phyloP scores from a whole-genome alignment of 2,888 invertebrate species.

The Prostheceraeus crozeri region DNA sequence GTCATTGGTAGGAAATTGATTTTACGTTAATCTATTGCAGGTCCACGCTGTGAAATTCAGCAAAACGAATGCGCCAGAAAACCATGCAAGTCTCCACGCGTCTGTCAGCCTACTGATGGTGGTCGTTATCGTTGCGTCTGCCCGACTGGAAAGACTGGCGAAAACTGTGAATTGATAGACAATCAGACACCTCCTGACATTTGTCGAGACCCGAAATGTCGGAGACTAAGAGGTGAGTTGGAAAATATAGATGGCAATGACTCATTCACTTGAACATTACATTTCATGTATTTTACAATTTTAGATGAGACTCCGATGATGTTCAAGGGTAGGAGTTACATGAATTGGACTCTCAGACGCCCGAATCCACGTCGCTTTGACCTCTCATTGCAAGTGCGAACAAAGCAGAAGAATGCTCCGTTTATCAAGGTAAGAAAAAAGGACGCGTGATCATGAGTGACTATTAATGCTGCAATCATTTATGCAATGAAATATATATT shows the following conservation, averaged over 20 bases:
- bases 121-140: constrained; percentile 26
- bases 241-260: background rate
- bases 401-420: background rate
- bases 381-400: background rate
- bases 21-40: background rate
- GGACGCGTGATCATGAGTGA: too few species aligned
- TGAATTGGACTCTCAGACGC: constrained; percentile 11
- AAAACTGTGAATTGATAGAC: background rate
- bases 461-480: too few species aligned
- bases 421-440: constrained; percentile 31
- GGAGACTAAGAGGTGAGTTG: constrained; percentile 4
- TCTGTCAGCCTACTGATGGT: background rate
- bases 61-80: constrained; percentile 9
- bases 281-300: background rate
- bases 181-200: background rate
- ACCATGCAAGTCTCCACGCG: background rate
- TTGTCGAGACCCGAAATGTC: background rate
- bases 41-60: background rate
- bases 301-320: background rate
- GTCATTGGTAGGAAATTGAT: too few species aligned
- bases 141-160: background rate
- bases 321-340: constrained; percentile 24
- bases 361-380: background rate
- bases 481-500: too few species aligned
- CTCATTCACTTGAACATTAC: background rate